These are phyloP conservation scores for Vulpes lagopus DNA, from an alignment of 2,113 vertebrate species.

Conservation along the genomic window DNA sequence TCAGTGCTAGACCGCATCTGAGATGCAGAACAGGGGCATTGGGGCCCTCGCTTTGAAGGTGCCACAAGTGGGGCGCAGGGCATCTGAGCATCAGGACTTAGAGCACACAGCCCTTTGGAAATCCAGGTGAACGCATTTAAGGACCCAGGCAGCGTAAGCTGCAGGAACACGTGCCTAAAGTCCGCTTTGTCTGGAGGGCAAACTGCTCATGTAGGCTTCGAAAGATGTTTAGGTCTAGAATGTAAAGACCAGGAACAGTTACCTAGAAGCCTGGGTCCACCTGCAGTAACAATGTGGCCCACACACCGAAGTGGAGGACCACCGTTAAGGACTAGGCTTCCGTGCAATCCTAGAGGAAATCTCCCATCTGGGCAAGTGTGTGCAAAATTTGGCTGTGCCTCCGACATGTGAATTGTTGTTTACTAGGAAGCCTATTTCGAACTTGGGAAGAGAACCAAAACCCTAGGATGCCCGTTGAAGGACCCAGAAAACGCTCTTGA, in stretches of 20 bases:
- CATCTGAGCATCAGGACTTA: rapidly evolving
- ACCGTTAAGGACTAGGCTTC: too few species aligned
- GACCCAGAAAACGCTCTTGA: background rate
- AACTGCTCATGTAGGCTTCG: background rate
- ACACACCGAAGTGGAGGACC: background rate
- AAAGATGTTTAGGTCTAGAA: background rate
- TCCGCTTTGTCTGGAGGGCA: too few species aligned
- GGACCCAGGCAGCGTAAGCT: rapidly evolving
- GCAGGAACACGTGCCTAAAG: background rate
- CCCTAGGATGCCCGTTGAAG: background rate
- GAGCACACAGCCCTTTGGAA: background rate
- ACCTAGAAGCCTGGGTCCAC: background rate
- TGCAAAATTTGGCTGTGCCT: background rate
- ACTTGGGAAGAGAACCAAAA: background rate
- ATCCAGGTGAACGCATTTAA: too few species aligned
- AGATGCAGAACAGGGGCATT: rapidly evolving
- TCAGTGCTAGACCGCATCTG: rapidly evolving
- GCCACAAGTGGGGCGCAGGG: rapidly evolving
- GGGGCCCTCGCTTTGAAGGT: rapidly evolving
- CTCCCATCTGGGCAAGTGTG: background rate
- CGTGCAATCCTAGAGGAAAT: background rate
- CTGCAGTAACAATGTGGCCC: background rate
- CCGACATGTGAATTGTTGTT: background rate
- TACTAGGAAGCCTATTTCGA: background rate
- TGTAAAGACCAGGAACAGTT: background rate